Conservation (phyloP, 92 coral and sea anemone species). For the Plumapathes pennacea region DNA sequence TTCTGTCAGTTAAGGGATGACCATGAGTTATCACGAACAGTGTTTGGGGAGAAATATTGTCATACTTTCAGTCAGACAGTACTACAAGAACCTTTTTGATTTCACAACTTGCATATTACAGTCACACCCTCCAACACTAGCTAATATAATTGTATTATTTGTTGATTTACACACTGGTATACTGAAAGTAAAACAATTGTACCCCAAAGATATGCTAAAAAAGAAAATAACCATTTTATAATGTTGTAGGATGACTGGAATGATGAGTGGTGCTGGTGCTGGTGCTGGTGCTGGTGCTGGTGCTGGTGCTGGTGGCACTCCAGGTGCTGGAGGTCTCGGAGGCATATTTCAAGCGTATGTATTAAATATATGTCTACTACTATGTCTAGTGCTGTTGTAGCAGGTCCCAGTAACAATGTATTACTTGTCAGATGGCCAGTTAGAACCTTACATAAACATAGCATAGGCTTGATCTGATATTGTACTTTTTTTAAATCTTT, state of each 20-base stretch:
- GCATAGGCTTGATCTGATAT: too few species aligned
- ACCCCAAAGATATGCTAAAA: neutral
- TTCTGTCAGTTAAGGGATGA: too few species aligned
- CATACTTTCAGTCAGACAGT: too few species aligned
- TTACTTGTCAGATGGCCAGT: too few species aligned
- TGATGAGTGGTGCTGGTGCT: conserved; percentile 57
- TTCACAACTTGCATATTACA: too few species aligned
- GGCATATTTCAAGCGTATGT: conserved; percentile 83
- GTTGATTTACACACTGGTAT: too few species aligned
- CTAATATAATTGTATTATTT: neutral
- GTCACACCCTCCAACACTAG: too few species aligned
- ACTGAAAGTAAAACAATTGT: neutral
- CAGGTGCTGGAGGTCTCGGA: conserved; percentile 54
- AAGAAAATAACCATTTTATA: neutral
- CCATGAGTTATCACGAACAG: too few species aligned
- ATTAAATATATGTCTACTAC: neutral
- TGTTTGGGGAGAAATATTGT: too few species aligned
- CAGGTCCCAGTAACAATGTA: too few species aligned
- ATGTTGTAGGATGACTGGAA: conserved; percentile 72
- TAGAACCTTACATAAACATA: too few species aligned
- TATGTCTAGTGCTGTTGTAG: too few species aligned
- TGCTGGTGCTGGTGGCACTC: conserved; percentile 15
- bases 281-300: conserved; percentile 23
- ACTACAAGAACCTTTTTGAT: neutral
- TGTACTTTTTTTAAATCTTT: conserved; percentile 1